These are phyloP conservation scores for Leptodactylus fuscus DNA, from an alignment of 2,113 vertebrate species.

Conservation along the genomic window DNA sequence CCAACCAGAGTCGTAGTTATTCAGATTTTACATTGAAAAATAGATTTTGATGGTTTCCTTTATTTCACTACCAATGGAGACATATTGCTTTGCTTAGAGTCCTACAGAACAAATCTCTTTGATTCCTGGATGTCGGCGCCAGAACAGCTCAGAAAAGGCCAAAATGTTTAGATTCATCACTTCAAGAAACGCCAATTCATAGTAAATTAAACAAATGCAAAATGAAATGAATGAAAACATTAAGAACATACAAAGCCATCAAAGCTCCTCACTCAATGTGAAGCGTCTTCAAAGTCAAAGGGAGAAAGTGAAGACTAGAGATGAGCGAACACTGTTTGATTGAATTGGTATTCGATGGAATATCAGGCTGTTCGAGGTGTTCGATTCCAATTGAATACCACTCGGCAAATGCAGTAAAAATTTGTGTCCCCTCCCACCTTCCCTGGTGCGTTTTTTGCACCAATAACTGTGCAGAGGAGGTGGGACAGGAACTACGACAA, in stretches of 20 bases:
- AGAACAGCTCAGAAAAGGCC: constrained; percentile 28
- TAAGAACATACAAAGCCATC: constrained; percentile 18
- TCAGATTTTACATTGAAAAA: background rate
- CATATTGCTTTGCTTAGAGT: constrained; percentile 21
- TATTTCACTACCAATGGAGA: background rate
- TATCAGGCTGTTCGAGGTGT: too few species aligned
- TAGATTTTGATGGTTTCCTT: background rate
- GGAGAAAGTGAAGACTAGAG: background rate
- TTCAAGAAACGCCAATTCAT: constrained; percentile 8
- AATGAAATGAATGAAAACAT: constrained; percentile 8
- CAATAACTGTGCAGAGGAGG: too few species aligned
- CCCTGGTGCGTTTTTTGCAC: too few species aligned
- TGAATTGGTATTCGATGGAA: too few species aligned
- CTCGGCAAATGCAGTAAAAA: too few species aligned
- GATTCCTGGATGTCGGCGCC: background rate
- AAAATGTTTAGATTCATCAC: constrained; percentile 20
- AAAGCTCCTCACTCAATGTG: background rate
- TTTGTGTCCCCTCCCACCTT: too few species aligned
- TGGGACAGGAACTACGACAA: too few species aligned
- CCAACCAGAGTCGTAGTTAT: background rate
- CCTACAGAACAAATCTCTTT: background rate
- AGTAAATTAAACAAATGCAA: background rate
- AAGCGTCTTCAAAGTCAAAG: background rate
- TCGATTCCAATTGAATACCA: too few species aligned
- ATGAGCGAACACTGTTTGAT: too few species aligned